Percentiles rank a stretch among this genome's conserved stretches.
These are phyloP conservation scores for Paguma larvata DNA, from an alignment of 2,797 vertebrate species.

Conservation along the genomic window DNA sequence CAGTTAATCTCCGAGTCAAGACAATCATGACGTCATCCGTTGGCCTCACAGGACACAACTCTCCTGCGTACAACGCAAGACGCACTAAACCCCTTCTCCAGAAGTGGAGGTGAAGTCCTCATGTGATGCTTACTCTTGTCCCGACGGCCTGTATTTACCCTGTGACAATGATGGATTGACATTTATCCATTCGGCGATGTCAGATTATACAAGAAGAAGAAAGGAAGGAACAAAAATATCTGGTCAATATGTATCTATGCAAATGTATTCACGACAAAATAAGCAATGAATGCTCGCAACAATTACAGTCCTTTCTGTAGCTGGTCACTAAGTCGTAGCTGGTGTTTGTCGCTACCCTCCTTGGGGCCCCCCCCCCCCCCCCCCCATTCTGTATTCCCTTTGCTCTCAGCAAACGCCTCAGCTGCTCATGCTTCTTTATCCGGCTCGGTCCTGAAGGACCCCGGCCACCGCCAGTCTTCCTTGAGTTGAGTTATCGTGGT, in stretches of 20 bases:
- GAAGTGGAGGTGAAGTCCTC: accelerated
- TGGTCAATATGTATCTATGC: too few species aligned
- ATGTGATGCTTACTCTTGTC: accelerated
- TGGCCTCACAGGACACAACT: accelerated
- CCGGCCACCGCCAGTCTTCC: not conserved
- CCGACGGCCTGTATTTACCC: not conserved
- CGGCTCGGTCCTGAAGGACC: not conserved
- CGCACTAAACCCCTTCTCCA: not conserved
- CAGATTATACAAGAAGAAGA: not conserved
- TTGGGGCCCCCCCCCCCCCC: too few species aligned
- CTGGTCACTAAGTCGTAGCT: not conserved
- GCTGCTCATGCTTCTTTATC: too few species aligned
- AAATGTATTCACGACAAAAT: not conserved
- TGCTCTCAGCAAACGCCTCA: not conserved
- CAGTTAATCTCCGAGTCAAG: not conserved
- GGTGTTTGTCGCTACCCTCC: not conserved
- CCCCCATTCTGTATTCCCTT: too few species aligned
- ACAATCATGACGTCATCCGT: too few species aligned
- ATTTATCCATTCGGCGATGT: not conserved
- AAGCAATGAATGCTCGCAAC: too few species aligned
- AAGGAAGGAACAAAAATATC: not conserved
- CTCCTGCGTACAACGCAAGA: accelerated
- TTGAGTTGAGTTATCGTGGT: not conserved
- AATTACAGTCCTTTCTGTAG: not conserved
- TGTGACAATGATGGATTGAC: not conserved